Base-by-base conservation (phyloP, 1,140 invertebrate genomes). In the Hycleus phaleratus region DNA sequence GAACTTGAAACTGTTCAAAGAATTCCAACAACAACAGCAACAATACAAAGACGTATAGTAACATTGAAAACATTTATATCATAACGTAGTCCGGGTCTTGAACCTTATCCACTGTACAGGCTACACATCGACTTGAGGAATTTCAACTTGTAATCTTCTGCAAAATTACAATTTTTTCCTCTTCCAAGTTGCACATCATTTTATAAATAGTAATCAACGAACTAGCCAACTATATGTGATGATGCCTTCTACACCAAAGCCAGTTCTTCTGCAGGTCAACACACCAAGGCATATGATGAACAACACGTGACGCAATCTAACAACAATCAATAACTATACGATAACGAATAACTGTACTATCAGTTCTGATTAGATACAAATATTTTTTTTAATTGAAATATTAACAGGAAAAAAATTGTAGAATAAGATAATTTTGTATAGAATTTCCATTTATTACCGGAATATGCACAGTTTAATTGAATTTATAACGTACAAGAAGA, bases 171-270 rank as follows among this genome's bases (percentile, higher is more conserved):
- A 5, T 32, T 32, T 32, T 32, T 32, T 32, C 4, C 4, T 32
- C 4, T 32, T 32, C 7, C 32, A 18, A 18, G 32, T 32, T 32
- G 26, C 51, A 45, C 24, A 53, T 38, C 43, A 38, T 45, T 53
- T 53, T 53, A 53, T 53, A 53, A 53, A 53, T 53, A 53, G 51
- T 45, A 53, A 53, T 53, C 51, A 53, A 32, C 51, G 38, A 53
- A 46, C 51, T 45, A 53, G 43, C 51, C 32, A 46, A 46, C 51
- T 53, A 53, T 53, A 42, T 53, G 32, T 32, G 32, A 4, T 50
- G 42, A 52, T 52, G 42, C 49, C 39, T 52, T 52, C 39, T 52
- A 5, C 32, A 32, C 4, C 49, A 43, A 52, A 40, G 51, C 51
- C 51, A 46, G 51, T 53, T 53, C 18, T 18, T 18, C 39, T 53